phyloP scores from a whole-genome alignment of 2,888 invertebrate genomes.

The Cosmopolites sordidus region DNA sequence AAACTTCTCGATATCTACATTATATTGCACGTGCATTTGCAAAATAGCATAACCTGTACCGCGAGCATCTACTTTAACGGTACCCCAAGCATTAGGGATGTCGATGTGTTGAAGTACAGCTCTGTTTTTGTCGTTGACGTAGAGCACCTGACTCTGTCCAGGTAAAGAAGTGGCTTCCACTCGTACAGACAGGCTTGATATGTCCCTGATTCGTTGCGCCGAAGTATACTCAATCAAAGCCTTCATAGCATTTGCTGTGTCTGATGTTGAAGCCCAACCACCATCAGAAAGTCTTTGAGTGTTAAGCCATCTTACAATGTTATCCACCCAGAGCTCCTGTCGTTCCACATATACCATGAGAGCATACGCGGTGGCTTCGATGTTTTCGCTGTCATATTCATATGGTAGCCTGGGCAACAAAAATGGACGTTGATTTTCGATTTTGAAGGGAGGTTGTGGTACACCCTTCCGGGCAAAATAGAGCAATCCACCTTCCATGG shows the following conservation, averaged over 20 bases:
- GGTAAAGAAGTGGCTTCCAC: constrained; percentile 80
- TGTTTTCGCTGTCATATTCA: constrained; percentile 83
- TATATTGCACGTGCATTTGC: constrained; percentile 90
- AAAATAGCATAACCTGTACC: constrained; percentile 93
- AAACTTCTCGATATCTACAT: constrained; percentile 79
- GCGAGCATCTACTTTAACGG: constrained; percentile 85
- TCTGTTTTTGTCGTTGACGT: constrained; percentile 71
- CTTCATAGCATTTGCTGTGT: constrained; percentile 83
- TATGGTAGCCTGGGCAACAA: constrained; percentile 82
- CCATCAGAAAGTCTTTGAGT: constrained; percentile 80
- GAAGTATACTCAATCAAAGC: constrained; percentile 87
- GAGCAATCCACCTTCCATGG: constrained; percentile 71
- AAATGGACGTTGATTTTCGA: constrained; percentile 90
- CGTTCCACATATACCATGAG: constrained; percentile 82
- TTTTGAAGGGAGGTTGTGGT: constrained; percentile 76
- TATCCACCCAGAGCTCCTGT: constrained; percentile 75
- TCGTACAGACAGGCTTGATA: constrained; percentile 67
- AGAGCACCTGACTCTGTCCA: constrained; percentile 59
- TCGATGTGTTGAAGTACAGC: constrained; percentile 75
- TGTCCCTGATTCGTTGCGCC: constrained; percentile 78
- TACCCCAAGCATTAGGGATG: constrained; percentile 88
- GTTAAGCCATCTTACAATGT: constrained; percentile 88
- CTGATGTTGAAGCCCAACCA: constrained; percentile 59
- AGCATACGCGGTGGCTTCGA: constrained; percentile 90
- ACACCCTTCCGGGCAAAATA: constrained; percentile 82